These are phyloP conservation scores for Alcedo quadribrachys DNA, from an alignment of 2,797 vertebrate genomes.

Conservation along the genomic window DNA sequence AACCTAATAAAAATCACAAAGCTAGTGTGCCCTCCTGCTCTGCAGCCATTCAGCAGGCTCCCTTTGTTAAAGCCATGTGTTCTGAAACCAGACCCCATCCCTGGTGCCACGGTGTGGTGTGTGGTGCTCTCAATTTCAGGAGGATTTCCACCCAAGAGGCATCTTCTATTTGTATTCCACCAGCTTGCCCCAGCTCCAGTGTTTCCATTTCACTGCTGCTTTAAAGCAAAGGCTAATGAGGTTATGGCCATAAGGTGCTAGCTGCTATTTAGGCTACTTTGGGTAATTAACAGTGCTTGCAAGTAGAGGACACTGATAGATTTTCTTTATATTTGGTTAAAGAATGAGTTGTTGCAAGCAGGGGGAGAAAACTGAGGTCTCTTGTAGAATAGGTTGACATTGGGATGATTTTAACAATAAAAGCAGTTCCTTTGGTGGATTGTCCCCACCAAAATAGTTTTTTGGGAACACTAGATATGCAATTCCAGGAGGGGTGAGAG, in stretches of 20 bases:
- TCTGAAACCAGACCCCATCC: constrained; percentile 39
- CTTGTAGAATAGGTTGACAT: not conserved
- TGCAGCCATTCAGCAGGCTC: constrained; percentile 48
- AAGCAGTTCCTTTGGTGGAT: not conserved
- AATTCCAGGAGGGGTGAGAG: not conserved
- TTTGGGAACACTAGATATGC: not conserved
- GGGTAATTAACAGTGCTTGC: not conserved
- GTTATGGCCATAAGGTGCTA: not conserved
- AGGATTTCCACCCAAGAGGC: not conserved
- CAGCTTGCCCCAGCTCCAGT: not conserved
- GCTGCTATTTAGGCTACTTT: not conserved
- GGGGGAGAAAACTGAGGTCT: not conserved
- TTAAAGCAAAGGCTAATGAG: not conserved
- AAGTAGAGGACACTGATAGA: not conserved
- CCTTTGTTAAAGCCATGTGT: constrained; percentile 55
- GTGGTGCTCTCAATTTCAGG: constrained; percentile 1
- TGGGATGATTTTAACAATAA: not conserved
- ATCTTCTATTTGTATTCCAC: not conserved
- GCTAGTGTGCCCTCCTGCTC: constrained; percentile 34
- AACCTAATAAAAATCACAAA: constrained; percentile 63
- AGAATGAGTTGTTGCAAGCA: not conserved
- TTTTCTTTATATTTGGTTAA: not conserved
- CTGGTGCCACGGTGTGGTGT: not conserved
- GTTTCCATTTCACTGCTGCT: not conserved
- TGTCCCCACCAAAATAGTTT: not conserved